Conservation (phyloP, 2,797 vertebrate genomes). For the Sebastes itinus region DNA sequence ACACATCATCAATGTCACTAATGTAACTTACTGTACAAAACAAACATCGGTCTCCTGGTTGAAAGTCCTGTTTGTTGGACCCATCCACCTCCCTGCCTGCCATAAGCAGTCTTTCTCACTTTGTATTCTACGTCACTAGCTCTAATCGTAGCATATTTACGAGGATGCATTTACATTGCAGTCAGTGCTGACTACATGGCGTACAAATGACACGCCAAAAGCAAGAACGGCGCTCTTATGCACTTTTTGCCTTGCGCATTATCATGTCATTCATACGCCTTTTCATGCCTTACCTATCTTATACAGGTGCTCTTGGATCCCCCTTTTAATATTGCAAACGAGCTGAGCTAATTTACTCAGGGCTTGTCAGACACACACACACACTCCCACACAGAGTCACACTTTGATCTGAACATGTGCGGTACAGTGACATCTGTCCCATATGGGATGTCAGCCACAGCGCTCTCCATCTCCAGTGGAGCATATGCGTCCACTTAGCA, state of each 20-base stretch:
- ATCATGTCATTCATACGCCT: no score
- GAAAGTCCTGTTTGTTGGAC: no score
- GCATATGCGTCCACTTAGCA: slow-evolving; percentile 54
- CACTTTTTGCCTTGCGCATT: not conserved
- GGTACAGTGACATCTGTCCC: slow-evolving; percentile 53
- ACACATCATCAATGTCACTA: no score
- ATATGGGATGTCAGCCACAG: slow-evolving; percentile 50
- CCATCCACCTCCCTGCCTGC: not conserved
- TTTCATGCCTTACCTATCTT: slow-evolving; percentile 16
- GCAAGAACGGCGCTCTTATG: not conserved
- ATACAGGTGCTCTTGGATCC: slow-evolving; percentile 23
- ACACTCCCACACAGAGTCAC: not conserved
- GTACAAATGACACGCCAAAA: not conserved
- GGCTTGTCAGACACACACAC: not conserved
- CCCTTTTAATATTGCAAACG: slow-evolving; percentile 9
- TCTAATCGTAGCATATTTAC: no score
- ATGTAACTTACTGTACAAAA: no score
- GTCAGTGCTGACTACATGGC: not conserved
- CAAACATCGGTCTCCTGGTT: no score
- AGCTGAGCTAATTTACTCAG: not conserved
- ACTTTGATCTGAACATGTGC: slow-evolving; percentile 63
- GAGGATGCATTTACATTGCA: no score
- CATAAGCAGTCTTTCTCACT: no score
- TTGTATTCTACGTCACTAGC: no score
- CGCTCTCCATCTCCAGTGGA: slow-evolving; percentile 35